These are phyloP conservation scores for Puma concolor DNA, from an alignment of 2,113 vertebrate species.

Conservation along the genomic window DNA sequence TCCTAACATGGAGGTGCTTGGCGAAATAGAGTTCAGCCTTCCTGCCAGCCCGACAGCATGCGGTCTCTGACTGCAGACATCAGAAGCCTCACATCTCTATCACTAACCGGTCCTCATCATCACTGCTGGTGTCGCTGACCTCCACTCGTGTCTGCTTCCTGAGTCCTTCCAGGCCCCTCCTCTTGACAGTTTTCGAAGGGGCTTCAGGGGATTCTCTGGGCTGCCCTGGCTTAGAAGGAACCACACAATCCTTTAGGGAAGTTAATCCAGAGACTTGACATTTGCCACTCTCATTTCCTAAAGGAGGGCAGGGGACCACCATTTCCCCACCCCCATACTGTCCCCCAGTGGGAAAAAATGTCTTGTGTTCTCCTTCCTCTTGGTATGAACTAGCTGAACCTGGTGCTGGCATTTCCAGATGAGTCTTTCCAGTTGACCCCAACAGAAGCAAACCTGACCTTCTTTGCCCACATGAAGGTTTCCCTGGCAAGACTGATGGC, in stretches of 20 bases:
- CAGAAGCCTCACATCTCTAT: slow-evolving; percentile 85
- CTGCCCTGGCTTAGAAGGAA: neutral
- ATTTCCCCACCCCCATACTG: accelerated
- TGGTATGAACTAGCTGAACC: neutral
- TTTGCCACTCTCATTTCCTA: neutral
- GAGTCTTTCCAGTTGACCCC: neutral
- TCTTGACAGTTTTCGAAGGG: slow-evolving; percentile 74
- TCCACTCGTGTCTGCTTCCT: slow-evolving; percentile 86
- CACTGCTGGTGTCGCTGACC: slow-evolving; percentile 87
- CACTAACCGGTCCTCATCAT: slow-evolving; percentile 88
- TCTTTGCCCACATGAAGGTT: neutral
- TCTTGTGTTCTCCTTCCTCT: neutral
- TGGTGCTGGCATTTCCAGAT: neutral
- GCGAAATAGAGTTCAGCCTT: neutral
- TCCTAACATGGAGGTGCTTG: slow-evolving; percentile 54
- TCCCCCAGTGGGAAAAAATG: neutral
- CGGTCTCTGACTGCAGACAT: neutral
- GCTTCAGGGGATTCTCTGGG: slow-evolving; percentile 30
- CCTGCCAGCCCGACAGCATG: accelerated
- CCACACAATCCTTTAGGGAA: neutral
- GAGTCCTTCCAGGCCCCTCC: slow-evolving; percentile 85
- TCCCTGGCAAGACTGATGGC: neutral
- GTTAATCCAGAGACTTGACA: neutral
- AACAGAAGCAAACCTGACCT: neutral
- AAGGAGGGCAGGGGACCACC: neutral